Evolutionary conservation across 2,888 invertebrate genomes (phyloP).

Genomic region (Lepidocyrtoides sp.): DNA sequence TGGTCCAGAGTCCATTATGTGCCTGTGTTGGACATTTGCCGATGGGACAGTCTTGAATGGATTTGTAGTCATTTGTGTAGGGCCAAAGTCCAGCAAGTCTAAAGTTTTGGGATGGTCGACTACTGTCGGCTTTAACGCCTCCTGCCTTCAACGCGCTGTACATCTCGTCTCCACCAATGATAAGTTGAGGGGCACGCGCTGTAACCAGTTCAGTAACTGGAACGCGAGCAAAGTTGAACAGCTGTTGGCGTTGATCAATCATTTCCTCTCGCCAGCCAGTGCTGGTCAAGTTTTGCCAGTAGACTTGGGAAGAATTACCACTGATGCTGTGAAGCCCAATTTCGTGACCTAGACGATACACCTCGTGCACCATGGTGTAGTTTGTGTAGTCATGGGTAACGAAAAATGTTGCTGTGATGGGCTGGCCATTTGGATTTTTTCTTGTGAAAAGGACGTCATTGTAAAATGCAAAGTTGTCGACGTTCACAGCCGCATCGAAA

Average conservation of each 20-base stretch:
- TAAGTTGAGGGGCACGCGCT: slow-evolving; percentile 88
- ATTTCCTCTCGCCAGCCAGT: slow-evolving; percentile 88
- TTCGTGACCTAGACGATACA: slow-evolving; percentile 89
- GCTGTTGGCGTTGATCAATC: slow-evolving; percentile 88
- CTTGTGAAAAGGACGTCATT: slow-evolving; percentile 89
- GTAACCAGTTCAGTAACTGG: slow-evolving; percentile 86
- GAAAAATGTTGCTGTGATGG: slow-evolving; percentile 90
- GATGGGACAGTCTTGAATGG: slow-evolving; percentile 86
- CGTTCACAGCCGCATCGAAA: slow-evolving; percentile 19
- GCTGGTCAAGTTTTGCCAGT: slow-evolving; percentile 77
- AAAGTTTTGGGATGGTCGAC: background rate
- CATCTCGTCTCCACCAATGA: slow-evolving; percentile 89
- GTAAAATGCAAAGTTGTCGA: slow-evolving; percentile 37
- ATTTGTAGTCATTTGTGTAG: slow-evolving; percentile 90
- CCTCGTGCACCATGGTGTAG: slow-evolving; percentile 89
- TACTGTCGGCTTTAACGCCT: background rate
- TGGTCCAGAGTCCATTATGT: slow-evolving; percentile 90
- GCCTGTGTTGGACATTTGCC: slow-evolving; percentile 89
- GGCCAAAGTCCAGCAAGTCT: slow-evolving; percentile 88
- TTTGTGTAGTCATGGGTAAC: slow-evolving; percentile 92
- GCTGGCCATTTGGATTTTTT: slow-evolving; percentile 86
- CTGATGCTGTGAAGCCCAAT: slow-evolving; percentile 91
- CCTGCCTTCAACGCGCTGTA: slow-evolving; percentile 88
- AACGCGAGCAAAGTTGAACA: slow-evolving; percentile 88
- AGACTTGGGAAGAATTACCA: slow-evolving; percentile 55